Base-by-base conservation (phyloP, 2,888 invertebrate genomes). In the Seira ritae region DNA sequence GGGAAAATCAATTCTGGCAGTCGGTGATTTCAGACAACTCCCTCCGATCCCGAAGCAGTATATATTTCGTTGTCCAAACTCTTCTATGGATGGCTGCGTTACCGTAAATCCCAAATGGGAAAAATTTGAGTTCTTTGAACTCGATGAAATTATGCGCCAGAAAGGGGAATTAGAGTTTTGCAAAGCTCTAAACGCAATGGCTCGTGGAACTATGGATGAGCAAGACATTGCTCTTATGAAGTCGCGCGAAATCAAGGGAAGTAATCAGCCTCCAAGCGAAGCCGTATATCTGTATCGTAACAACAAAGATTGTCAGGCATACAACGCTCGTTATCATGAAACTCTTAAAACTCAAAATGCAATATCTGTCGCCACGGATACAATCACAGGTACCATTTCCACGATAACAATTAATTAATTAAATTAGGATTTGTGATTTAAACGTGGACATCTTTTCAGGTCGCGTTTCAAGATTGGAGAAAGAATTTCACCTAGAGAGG, bases 11-110 rank as follows among this genome's bases (percentile, higher is more conserved):
- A 15, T 86, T 15, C 1, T 87, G 0, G 60, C 67, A 12, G 74
- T 86, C 68, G 85, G 87, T 0, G 78, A 86, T 24, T 66, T 87
- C 12, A 55, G 80, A 3, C 85, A 86, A 46, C 50, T 86, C 1
- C 77, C 69, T 6, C 77, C n/a, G n/a, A n/a, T n/a, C n/a, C n/a
- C n/a, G n/a, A n/a, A n/a, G n/a, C n/a, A n/a, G n/a, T n/a, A n/a
- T n/a, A n/a, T n/a, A n/a, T n/a, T n/a, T n/a, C n/a, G n/a, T n/a
- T n/a, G n/a, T n/a, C n/a, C n/a, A n/a, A n/a, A n/a, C n/a, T n/a
- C n/a, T n/a, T n/a, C n/a, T n/a, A n/a, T n/a, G n/a, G n/a, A n/a
- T n/a, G n/a, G n/a, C n/a, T n/a, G n/a, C n/a, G n/a, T n/a, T n/a
- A n/a, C n/a, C n/a, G n/a, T n/a, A n/a, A n/a, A n/a, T n/a, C n/a